Evolutionary conservation across 2,888 invertebrate genomes (phyloP).

Genomic region (Drosophila mayaguana): DNA sequence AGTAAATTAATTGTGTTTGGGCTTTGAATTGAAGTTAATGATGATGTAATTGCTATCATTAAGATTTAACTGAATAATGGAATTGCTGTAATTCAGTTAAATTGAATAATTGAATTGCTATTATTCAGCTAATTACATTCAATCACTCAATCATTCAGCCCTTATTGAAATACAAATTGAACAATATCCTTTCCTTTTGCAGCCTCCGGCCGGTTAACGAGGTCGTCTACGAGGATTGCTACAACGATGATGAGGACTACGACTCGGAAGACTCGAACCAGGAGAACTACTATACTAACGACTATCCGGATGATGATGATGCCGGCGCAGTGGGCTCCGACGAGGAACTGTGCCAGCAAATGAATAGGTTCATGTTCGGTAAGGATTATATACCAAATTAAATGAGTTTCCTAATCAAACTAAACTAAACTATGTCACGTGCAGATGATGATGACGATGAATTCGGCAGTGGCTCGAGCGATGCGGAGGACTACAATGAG

Average conservation of each 20-base stretch:
- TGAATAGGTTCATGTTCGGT: constrained; percentile 85
- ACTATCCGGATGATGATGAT: constrained; percentile 90
- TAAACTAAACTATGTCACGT: neutral
- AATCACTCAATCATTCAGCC: neutral
- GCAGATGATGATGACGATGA: constrained; percentile 70
- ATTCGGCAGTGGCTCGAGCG: constrained; percentile 67
- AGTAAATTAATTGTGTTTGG: too few species aligned
- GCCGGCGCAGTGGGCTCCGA: constrained; percentile 86
- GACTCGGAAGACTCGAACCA: constrained; percentile 91
- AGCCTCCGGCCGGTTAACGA: constrained; percentile 82
- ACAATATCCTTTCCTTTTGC: constrained; percentile 12
- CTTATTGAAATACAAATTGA: neutral
- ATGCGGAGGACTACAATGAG: constrained; percentile 72
- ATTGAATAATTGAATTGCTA: neutral
- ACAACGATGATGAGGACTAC: constrained; percentile 85
- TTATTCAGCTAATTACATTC: neutral
- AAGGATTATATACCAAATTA: neutral
- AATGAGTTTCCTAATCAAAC: neutral
- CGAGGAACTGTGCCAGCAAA: constrained; percentile 87
- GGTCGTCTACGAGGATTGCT: constrained; percentile 81
- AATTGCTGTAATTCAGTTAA: too few species aligned
- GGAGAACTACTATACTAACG: constrained; percentile 91
- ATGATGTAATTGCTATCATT: too few species aligned
- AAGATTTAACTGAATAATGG: too few species aligned
- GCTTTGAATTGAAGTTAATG: too few species aligned